A percentile compares a stretch with the other conserved stretches of the same genome.
These are phyloP conservation scores for Phataginus tricuspis DNA, from an alignment of 2,797 vertebrate genomes.

Conservation along the genomic window DNA sequence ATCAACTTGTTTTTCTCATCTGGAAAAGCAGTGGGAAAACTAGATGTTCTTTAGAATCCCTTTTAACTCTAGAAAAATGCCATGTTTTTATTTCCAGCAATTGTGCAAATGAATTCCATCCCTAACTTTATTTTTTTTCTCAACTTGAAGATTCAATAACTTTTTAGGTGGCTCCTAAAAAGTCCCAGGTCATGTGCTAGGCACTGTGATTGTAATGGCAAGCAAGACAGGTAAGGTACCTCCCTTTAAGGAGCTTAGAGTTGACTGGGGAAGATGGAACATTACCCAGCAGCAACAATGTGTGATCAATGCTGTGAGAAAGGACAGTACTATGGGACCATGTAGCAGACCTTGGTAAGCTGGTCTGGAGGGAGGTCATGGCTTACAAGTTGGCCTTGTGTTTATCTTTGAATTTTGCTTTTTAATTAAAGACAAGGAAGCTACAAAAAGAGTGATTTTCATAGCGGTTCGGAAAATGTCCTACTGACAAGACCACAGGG, in stretches of 20 bases:
- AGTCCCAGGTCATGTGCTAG: not conserved
- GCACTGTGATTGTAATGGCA: not conserved
- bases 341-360: not conserved
- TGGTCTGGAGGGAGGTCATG: not conserved
- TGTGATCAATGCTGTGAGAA: not conserved
- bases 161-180: not conserved
- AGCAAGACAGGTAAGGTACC: not conserved
- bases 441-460: not conserved
- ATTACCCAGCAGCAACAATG: not conserved
- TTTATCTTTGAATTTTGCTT: not conserved
- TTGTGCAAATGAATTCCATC: not conserved
- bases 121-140: not conserved
- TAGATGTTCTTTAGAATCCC: not conserved
- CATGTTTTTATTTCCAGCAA: not conserved
- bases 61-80: constrained; percentile 10
- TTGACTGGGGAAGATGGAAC: not conserved
- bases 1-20: not conserved
- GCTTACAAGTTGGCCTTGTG: not conserved
- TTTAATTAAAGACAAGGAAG: not conserved
- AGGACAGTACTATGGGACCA: not conserved
- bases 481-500: not conserved
- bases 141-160: not conserved
- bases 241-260: not conserved
- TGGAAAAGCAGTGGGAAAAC: constrained; percentile 40
- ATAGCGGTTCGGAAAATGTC: not conserved